Evolutionary conservation across 1,140 invertebrate species (phyloP).

Genomic region (Ooceraea biroi): DNA sequence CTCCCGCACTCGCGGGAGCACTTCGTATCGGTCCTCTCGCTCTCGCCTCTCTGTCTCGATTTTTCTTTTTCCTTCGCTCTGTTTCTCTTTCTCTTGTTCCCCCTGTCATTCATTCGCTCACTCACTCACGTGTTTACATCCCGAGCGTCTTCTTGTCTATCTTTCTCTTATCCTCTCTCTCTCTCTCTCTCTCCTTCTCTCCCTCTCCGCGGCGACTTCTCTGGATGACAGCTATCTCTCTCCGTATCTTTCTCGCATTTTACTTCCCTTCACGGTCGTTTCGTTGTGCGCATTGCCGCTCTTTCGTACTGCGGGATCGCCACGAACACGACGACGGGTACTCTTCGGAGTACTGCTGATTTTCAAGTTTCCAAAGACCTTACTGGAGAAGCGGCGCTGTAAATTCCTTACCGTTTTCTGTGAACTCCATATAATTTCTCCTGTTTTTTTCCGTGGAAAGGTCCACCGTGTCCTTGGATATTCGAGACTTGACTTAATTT

Average conservation of each 20-base stretch:
- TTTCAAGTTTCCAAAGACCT: too few species aligned
- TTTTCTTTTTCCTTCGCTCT: constrained; percentile 34
- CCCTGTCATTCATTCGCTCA: not conserved
- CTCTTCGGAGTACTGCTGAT: too few species aligned
- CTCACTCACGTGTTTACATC: too few species aligned
- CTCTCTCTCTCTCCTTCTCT: not conserved
- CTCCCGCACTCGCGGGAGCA: constrained; percentile 22
- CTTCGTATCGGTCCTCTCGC: not conserved
- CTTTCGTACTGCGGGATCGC: not conserved
- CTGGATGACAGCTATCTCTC: too few species aligned
- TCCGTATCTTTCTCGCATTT: constrained; percentile 15
- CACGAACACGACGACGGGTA: not conserved
- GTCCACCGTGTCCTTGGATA: too few species aligned
- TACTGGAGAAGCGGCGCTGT: too few species aligned
- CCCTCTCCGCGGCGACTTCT: not conserved
- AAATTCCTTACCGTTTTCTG: too few species aligned
- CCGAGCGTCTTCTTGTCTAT: too few species aligned
- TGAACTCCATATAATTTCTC: too few species aligned
- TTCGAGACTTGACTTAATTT: too few species aligned
- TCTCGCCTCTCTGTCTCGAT: constrained; percentile 22
- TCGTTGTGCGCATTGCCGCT: constrained; percentile 10
- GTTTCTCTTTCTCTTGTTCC: constrained; percentile 1
- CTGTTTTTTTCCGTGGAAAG: too few species aligned
- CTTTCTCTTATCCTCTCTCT: constrained; percentile 12
- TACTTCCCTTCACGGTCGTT: not conserved